Conservation (phyloP, 2,113 vertebrate species). For the Macquaria australasica region DNA sequence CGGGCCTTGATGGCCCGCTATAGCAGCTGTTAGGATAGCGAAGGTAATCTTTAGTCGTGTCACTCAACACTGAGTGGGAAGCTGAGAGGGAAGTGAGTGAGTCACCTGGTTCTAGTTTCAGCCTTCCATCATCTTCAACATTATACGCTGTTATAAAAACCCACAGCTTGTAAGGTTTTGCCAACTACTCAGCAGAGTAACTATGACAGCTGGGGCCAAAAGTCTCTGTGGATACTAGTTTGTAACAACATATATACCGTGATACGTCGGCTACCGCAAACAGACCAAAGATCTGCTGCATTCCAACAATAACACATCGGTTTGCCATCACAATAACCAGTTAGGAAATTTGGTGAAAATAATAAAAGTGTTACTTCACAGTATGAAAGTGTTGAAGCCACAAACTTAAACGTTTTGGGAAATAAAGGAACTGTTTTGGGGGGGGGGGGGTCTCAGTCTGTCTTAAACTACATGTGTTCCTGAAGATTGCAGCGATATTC, state of each 20-base stretch:
- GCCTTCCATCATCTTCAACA: constrained; percentile 43
- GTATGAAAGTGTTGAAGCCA: not conserved
- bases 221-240: not conserved
- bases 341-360: not conserved
- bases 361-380: not conserved
- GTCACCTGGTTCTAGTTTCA: constrained; percentile 30
- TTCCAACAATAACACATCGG: not conserved
- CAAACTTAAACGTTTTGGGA: constrained; percentile 1
- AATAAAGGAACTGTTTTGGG: not conserved
- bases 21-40: constrained; percentile 56
- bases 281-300: not conserved
- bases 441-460: not conserved
- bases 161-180: constrained; percentile 14
- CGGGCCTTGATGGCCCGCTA: constrained; percentile 54
- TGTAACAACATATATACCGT: not conserved
- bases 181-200: constrained; percentile 4
- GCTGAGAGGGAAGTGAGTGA: constrained; percentile 37
- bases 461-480: not conserved
- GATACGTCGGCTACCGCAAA: not conserved
- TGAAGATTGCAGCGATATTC: not conserved
- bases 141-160: constrained; percentile 29
- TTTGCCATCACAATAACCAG: not conserved
- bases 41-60: constrained; percentile 69
- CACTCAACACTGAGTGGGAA: constrained; percentile 59
- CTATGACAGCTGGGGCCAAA: constrained; percentile 10